phyloP scores from a whole-genome alignment of 64 coral and sea anemone species.

The Montipora efflorescens region DNA sequence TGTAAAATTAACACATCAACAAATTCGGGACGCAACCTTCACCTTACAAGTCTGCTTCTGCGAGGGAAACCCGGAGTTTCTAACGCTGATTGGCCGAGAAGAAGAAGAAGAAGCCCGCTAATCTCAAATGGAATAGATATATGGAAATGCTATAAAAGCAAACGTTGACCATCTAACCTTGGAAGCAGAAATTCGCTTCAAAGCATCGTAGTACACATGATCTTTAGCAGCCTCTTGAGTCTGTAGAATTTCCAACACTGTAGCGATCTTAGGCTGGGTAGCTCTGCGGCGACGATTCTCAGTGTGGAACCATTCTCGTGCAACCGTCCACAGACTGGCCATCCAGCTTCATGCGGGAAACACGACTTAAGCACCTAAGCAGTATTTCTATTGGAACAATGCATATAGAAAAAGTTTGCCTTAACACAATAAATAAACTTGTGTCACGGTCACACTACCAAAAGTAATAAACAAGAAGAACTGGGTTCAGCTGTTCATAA shows the following conservation, averaged over 20 bases:
- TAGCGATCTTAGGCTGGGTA: conserved; percentile 16
- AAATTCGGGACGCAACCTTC: too few relatives aligned
- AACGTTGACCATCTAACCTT: conserved; percentile 5
- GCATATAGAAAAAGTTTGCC: neutral
- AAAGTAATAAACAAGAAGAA: neutral
- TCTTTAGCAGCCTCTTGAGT: conserved; percentile 70
- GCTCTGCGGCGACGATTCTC: neutral
- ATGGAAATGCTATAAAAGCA: too few relatives aligned
- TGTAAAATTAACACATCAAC: too few relatives aligned
- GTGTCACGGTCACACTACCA: conserved; percentile 43
- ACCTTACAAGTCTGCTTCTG: too few relatives aligned
- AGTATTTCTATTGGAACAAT: neutral
- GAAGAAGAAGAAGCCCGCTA: too few relatives aligned
- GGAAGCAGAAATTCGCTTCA: conserved; percentile 51
- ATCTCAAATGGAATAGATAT: too few relatives aligned
- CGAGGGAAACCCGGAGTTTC: too few relatives aligned
- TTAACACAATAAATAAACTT: conserved; percentile 4
- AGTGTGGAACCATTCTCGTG: conserved; percentile 19
- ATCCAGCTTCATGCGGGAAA: neutral
- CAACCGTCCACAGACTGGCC: conserved; percentile 35
- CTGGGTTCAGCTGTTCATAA: too few relatives aligned
- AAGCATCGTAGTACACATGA: conserved; percentile 70
- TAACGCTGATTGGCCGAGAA: too few relatives aligned
- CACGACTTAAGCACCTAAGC: neutral
- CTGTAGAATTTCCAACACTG: conserved; percentile 51